Percentiles rank a stretch among this genome's conserved stretches.
Evolutionary conservation across 2,113 vertebrate genomes (phyloP).

Genomic region (Anseranas semipalmata): DNA sequence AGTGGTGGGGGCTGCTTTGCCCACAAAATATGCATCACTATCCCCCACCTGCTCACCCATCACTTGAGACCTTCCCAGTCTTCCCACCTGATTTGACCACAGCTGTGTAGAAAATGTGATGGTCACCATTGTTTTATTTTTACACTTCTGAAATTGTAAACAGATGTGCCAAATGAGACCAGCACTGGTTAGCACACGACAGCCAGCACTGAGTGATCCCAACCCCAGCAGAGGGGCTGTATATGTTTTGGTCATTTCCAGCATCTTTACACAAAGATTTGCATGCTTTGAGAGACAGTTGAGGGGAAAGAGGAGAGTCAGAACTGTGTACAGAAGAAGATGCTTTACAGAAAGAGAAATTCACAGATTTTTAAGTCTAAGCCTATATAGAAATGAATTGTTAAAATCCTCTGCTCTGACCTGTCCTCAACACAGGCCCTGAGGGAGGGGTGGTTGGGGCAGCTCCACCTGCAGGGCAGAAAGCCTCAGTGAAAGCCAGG

Average conservation of each 20-base stretch:
- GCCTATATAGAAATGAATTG: neutral
- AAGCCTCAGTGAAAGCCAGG: neutral
- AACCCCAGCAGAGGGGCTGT: neutral
- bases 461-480: neutral
- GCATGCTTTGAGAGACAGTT: fast-evolving
- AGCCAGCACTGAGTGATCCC: neutral
- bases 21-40: no score
- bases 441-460: neutral
- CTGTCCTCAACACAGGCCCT: neutral
- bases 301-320: neutral
- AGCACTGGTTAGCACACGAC: neutral
- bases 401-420: neutral
- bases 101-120: neutral
- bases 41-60: no score
- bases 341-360: neutral
- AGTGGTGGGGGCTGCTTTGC: no score
- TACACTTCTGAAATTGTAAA: neutral
- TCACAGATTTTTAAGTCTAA: neutral
- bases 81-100: neutral
- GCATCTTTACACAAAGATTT: neutral
- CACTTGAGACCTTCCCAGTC: neutral
- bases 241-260: neutral
- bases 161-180: neutral
- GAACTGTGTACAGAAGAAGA: neutral
- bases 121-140: neutral